A percentile compares a stretch with the other conserved stretches of the same genome.
Evolutionary conservation across 2,797 vertebrate genomes (phyloP).

Genomic region (Borostomias antarcticus): DNA sequence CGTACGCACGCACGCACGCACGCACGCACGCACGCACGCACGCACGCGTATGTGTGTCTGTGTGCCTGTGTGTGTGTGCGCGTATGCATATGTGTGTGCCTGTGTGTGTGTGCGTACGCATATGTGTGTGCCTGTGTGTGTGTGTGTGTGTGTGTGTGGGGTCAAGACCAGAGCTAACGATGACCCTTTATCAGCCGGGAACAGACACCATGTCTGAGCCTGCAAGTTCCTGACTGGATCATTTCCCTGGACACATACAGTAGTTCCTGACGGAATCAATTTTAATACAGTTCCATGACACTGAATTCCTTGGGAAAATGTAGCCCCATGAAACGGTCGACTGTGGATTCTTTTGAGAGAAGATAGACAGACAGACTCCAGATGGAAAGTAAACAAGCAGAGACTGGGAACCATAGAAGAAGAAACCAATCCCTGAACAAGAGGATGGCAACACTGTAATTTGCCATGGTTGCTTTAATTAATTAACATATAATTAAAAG

Average conservation of each 20-base stretch:
- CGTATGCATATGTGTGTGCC: too few relatives aligned
- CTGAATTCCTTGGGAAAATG: conserved; percentile 37
- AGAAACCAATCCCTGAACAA: background rate
- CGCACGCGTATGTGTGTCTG: too few relatives aligned
- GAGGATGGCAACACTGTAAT: conserved; percentile 41
- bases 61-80: too few relatives aligned
- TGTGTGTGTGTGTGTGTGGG: conserved; percentile 24
- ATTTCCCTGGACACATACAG: conserved; percentile 73
- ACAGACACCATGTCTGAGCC: conserved; percentile 63
- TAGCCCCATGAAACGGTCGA: conserved; percentile 9
- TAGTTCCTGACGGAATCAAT: conserved; percentile 51
- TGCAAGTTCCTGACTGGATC: conserved; percentile 59
- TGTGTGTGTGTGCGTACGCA: background rate
- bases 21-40: too few relatives aligned
- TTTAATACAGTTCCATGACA: conserved; percentile 30
- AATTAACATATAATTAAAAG: conserved; percentile 46
- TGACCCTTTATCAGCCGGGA: conserved; percentile 76
- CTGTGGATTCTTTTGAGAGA: background rate
- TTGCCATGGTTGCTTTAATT: conserved; percentile 44
- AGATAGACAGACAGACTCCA: background rate
- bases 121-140: background rate
- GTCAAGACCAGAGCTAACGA: conserved; percentile 60
- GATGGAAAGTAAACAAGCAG: conserved; percentile 33
- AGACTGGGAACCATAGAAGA: conserved; percentile 24
- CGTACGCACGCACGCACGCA: too few relatives aligned